A percentile compares a stretch with the other conserved stretches of the same genome.
phyloP scores from a whole-genome alignment of 2,797 vertebrate genomes.

The Hemibagrus guttatus region DNA sequence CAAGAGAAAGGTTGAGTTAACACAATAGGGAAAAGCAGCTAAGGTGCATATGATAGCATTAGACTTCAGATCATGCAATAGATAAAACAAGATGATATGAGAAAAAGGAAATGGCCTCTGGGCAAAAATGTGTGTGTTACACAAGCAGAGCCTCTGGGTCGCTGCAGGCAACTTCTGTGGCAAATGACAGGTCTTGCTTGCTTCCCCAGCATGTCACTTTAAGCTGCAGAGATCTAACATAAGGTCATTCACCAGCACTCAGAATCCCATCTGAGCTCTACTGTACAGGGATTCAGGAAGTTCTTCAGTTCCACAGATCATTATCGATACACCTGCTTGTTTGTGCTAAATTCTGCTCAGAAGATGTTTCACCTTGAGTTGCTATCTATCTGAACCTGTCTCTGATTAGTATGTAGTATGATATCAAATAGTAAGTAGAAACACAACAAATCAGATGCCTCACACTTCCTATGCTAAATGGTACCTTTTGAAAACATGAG shows the following conservation, averaged over 20 bases:
- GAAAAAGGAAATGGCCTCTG: slow-evolving; percentile 67
- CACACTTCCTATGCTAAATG: slow-evolving; percentile 45
- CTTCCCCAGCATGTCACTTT: slow-evolving; percentile 65
- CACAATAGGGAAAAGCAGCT: slow-evolving; percentile 46
- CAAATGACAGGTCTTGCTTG: slow-evolving; percentile 78
- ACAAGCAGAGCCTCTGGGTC: slow-evolving; percentile 77
- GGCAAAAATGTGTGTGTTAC: slow-evolving; percentile 80
- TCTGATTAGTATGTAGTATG: slow-evolving; percentile 40
- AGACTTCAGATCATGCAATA: slow-evolving; percentile 66
- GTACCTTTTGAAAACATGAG: slow-evolving; percentile 40
- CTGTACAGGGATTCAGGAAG: slow-evolving; percentile 43
- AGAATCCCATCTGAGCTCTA: slow-evolving; percentile 53
- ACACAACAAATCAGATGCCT: slow-evolving; percentile 39
- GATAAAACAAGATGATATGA: slow-evolving; percentile 60
- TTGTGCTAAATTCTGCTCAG: slow-evolving; percentile 45
- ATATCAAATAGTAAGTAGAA: slow-evolving; percentile 39
- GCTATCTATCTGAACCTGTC: slow-evolving; percentile 41
- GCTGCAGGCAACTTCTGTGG: slow-evolving; percentile 78
- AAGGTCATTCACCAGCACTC: slow-evolving; percentile 69
- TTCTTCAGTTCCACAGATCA: slow-evolving; percentile 43
- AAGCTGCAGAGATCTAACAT: slow-evolving; percentile 57
- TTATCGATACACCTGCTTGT: slow-evolving; percentile 51
- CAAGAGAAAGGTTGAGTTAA: slow-evolving; percentile 30
- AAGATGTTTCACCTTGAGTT: slow-evolving; percentile 54
- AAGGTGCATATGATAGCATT: slow-evolving; percentile 62